A percentile compares a stretch with the other conserved stretches of the same genome.
phyloP scores from a whole-genome alignment of 1,140 invertebrate genomes.

The Drosophila busckii region DNA sequence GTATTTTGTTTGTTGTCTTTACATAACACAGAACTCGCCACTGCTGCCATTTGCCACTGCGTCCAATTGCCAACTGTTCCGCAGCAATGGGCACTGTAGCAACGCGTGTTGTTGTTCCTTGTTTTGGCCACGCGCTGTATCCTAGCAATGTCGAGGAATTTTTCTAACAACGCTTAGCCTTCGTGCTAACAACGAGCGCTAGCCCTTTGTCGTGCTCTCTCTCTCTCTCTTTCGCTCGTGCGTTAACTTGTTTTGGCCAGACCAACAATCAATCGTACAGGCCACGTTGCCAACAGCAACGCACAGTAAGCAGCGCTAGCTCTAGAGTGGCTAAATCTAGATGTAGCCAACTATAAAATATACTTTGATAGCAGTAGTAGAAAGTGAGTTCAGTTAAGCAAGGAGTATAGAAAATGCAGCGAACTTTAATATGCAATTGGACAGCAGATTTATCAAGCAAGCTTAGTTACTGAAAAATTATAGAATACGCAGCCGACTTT shows the following conservation, averaged over 20 bases:
- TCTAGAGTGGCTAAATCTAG: too few relatives aligned
- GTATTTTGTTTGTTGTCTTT: constrained; percentile 28
- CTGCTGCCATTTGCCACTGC: constrained; percentile 56
- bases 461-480: too few relatives aligned
- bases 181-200: constrained; percentile 44
- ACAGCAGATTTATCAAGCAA: too few relatives aligned
- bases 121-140: constrained; percentile 66
- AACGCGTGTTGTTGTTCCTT: constrained; percentile 71
- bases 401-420: too few relatives aligned
- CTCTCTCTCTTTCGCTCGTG: too few relatives aligned
- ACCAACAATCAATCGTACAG: constrained; percentile 60
- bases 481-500: too few relatives aligned
- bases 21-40: constrained; percentile 45
- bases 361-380: too few relatives aligned
- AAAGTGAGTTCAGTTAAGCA: too few relatives aligned
- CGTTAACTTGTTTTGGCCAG: constrained; percentile 48
- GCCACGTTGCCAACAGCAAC: constrained; percentile 47
- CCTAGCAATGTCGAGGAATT: constrained; percentile 68
- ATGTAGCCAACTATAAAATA: too few relatives aligned
- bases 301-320: neutral
- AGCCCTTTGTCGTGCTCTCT: constrained; percentile 50
- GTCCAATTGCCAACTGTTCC: constrained; percentile 66
- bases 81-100: constrained; percentile 50
- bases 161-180: constrained; percentile 37
- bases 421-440: too few relatives aligned